Percentiles rank a stretch among this genome's conserved stretches.
Evolutionary conservation across 1,140 invertebrate genomes (phyloP).

Genomic region (Carcinoscorpius rotundicauda): DNA sequence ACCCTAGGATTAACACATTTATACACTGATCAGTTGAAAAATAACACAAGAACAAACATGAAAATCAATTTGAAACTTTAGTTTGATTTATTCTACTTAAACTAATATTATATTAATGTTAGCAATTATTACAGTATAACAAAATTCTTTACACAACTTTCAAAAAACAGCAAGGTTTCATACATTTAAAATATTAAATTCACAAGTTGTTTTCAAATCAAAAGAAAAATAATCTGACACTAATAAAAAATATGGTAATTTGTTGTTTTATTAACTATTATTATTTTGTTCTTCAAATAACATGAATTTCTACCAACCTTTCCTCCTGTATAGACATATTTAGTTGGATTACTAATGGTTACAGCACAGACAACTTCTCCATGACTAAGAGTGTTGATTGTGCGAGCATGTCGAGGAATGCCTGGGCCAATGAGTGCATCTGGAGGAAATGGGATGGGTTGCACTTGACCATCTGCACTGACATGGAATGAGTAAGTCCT

Average conservation of each 20-base stretch:
- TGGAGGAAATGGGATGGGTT: slow-evolving; percentile 89
- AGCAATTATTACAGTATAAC: too few species aligned
- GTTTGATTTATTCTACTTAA: too few species aligned
- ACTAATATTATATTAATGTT: background rate
- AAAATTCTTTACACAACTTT: too few species aligned
- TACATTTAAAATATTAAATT: too few species aligned
- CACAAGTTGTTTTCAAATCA: too few species aligned
- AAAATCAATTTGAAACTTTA: background rate
- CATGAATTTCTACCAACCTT: slow-evolving; percentile 40
- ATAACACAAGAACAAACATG: too few species aligned
- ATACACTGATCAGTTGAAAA: too few species aligned
- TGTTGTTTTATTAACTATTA: too few species aligned
- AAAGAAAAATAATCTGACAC: too few species aligned
- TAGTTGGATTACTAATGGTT: slow-evolving; percentile 70
- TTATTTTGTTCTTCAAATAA: too few species aligned
- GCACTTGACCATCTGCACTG: slow-evolving; percentile 66
- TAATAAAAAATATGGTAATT: too few species aligned
- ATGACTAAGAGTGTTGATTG: slow-evolving; percentile 82
- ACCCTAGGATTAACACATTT: slow-evolving; percentile 39
- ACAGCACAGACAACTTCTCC: slow-evolving; percentile 90
- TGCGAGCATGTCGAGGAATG: slow-evolving; percentile 77
- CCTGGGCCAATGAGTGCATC: slow-evolving; percentile 84
- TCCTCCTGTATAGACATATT: slow-evolving; percentile 94
- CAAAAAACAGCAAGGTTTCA: too few species aligned
- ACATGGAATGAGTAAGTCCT: slow-evolving; percentile 89